A percentile compares a stretch with the other conserved stretches of the same genome.
Evolutionary conservation across 2,113 vertebrate species (phyloP).

Genomic region (Crotalus horridus): DNA sequence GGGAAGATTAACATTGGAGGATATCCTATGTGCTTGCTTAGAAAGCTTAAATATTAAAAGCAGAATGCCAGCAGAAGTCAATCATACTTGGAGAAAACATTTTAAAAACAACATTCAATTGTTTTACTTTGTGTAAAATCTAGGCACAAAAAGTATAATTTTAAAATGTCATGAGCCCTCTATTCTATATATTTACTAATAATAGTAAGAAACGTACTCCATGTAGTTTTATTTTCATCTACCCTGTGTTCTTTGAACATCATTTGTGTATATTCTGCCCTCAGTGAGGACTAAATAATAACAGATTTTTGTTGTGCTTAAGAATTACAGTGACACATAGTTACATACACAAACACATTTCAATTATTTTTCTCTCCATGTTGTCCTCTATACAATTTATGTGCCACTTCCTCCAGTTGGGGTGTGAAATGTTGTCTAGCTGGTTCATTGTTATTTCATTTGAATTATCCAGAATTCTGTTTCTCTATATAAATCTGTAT

Average conservation of each 20-base stretch:
- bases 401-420: slow-evolving; percentile 65
- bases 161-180: slow-evolving; percentile 61
- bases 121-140: slow-evolving; percentile 63
- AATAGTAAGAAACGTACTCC: slow-evolving; percentile 37
- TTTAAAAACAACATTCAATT: slow-evolving; percentile 57
- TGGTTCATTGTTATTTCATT: slow-evolving; percentile 70
- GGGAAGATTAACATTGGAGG: slow-evolving; percentile 40
- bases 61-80: slow-evolving; percentile 62
- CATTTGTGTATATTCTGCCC: slow-evolving; percentile 86
- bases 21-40: slow-evolving; percentile 59
- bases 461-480: slow-evolving; percentile 79
- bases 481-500: slow-evolving; percentile 78
- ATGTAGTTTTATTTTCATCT: slow-evolving; percentile 65
- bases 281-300: slow-evolving; percentile 90
- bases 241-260: slow-evolving; percentile 76
- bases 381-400: slow-evolving; percentile 43
- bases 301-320: slow-evolving; percentile 63
- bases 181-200: slow-evolving; percentile 48
- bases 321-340: slow-evolving; percentile 61
- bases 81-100: slow-evolving; percentile 54
- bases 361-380: slow-evolving; percentile 49
- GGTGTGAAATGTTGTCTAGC: slow-evolving; percentile 80
- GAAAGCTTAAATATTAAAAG: slow-evolving; percentile 55
- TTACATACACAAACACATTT: slow-evolving; percentile 62
- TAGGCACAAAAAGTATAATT: slow-evolving; percentile 61